Evolutionary conservation across 2,888 invertebrate genomes (phyloP).

Genomic region (Priapulus caudatus): DNA sequence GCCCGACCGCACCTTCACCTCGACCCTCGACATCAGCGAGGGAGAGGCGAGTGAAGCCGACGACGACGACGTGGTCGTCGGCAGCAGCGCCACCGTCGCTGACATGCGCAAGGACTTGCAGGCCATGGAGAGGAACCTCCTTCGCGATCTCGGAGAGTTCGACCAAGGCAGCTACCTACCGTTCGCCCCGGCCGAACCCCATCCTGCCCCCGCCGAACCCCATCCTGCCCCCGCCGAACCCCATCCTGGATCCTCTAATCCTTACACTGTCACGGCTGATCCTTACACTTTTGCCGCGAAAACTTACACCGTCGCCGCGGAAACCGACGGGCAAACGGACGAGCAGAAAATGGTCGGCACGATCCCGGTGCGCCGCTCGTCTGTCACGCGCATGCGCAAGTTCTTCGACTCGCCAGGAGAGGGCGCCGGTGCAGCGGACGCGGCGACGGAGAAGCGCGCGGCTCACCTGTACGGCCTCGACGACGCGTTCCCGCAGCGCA

Average conservation of each 20-base stretch:
- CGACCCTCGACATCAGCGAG: neutral
- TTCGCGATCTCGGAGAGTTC: neutral
- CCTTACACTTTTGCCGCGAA: too few relatives aligned
- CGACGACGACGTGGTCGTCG: neutral
- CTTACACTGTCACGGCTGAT: too few relatives aligned
- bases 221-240: too few relatives aligned
- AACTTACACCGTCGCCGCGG: neutral
- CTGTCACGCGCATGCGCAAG: neutral
- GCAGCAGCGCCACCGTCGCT: neutral
- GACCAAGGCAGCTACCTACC: neutral
- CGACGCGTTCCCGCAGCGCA: too few relatives aligned
- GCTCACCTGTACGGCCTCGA: neutral
- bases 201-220: too few relatives aligned
- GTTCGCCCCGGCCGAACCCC: too few relatives aligned
- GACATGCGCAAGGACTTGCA: neutral
- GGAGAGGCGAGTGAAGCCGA: neutral
- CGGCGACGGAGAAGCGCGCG: too few relatives aligned
- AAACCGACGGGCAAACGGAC: neutral
- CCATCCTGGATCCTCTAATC: too few relatives aligned
- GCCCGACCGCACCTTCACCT: neutral
- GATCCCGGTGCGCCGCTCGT: neutral
- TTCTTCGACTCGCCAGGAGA: neutral
- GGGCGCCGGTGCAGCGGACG: too few relatives aligned
- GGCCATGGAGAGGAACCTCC: neutral
- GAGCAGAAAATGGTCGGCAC: constrained; percentile 1